Evolutionary conservation across 2,888 invertebrate genomes (phyloP).

Genomic region (Dugesia japonica): DNA sequence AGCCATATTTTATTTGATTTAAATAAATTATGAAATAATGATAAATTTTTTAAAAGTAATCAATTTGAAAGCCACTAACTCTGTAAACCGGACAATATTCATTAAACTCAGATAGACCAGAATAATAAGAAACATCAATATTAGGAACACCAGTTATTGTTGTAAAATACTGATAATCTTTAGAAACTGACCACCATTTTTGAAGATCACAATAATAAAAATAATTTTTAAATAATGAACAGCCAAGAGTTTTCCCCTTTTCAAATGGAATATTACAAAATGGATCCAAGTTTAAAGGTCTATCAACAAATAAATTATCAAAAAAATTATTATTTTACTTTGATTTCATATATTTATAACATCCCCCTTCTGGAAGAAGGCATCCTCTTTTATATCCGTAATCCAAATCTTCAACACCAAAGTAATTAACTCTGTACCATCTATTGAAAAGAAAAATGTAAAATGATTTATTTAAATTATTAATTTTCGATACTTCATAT

Average conservation of each 20-base stretch:
- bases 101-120: neutral
- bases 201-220: neutral
- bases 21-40: too few species aligned
- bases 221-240: neutral
- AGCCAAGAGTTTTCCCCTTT: neutral
- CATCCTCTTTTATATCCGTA: slow-evolving; percentile 1
- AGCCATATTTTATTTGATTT: too few species aligned
- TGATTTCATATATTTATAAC: neutral
- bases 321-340: neutral
- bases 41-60: too few species aligned
- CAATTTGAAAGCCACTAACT: too few species aligned
- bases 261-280: neutral
- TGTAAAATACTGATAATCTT: neutral
- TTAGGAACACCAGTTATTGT: neutral
- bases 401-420: neutral
- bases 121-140: neutral
- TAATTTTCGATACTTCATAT: too few species aligned
- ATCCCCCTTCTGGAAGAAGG: neutral
- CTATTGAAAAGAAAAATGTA: too few species aligned
- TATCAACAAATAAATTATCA: neutral
- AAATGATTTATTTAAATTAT: too few species aligned
- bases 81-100: neutral
- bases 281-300: neutral
- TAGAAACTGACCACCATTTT: neutral
- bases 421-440: neutral